Evolutionary conservation across 2,113 vertebrate genomes (phyloP), one percentile per base, ranked within the genome.

Genomic region (Pteronura brasiliensis): DNA sequence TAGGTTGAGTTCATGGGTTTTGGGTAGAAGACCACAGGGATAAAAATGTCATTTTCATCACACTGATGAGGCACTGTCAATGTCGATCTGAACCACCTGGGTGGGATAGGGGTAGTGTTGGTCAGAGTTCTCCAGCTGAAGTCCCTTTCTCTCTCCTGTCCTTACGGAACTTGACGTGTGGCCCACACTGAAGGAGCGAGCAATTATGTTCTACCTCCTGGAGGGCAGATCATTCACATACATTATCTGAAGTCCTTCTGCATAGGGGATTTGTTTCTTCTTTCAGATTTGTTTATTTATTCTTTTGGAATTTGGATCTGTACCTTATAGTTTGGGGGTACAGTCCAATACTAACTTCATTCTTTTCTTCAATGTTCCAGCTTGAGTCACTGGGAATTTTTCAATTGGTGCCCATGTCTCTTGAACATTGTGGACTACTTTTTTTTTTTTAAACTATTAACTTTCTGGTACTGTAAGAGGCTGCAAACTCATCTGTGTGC

Each of bases 131-230:
- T 47, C 39, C 34, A 10, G 9, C 31, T 17, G 7, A 39, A 61
- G 69, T 39, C 25, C 0, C 11, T 0, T 5, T 27, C 20, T 1
- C 4, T 8, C 34, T 47, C 21, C 27, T 76, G 44, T 72, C 10
- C 27, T 3, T 3, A 3, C 15, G 12, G 44, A 14, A 25, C 4
- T 12, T 27, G 8, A 4, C 7, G 11, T 6, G 55, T 17, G 17
- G 44, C 1, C 39, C 63, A 67, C 31, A 7, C 13, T 34, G 31
- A 15, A 2, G 1, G 65, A 72, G 29, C 3, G 1, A 34, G 6
- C 29, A 71, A 34, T 31, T 0, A 13, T 0, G 12, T 3, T 52
- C 7, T 10, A 6, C 31, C 23, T 83, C 49, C 36, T 27, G 2
- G 25, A 39, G 12, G 25, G 12, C 4, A 36, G n/a, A 76, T 15